Base-by-base conservation (phyloP, 2,888 invertebrate species). In the Hipparchia semele region DNA sequence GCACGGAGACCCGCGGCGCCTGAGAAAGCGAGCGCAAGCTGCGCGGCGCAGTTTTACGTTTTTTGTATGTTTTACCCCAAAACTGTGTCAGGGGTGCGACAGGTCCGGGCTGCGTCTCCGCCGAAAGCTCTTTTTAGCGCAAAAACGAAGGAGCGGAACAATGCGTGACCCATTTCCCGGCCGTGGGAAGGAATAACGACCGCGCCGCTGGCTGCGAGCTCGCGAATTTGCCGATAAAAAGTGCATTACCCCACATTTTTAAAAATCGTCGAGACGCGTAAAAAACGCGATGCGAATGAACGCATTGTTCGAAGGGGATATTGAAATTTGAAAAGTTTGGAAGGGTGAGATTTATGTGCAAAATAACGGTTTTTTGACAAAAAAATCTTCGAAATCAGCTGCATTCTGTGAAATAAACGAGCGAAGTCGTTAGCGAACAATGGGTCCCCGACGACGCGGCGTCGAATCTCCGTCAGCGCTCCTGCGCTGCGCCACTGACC, bases 171-270 rank as follows among this genome's bases (percentile, higher is more conserved):
- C 94, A 93, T 87, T 91, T 93, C 92, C 91, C 91, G 84, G 90
- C 91, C 94, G 94, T 94, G 94, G 94, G 94, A 93, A 93, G 89
- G 90, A 92, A 90, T 94, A 93, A 93, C 94, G 90, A 87, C 85
- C 82, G 86, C 88, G 87, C 89, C 89, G 84, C 87, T 39, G 39
- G 87, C 83, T 81, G 81, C 80, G 83, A 84, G 80, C 83, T 79
- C 80, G 82, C 83, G 79, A 83, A 83, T 89, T 90, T 86, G 86
- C 82, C 83, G 84, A 91, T 92, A 93, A 93, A 93, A 93, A 94
- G 85, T 89, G 91, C 93, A 94, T 94, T 94, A 94, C 94, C 94
- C 93, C 93, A 94, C 86, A 90, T 92, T 93, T 81, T 81, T 81
- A 91, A 91, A 90, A 87, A 84, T 83, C 80, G 80, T 81, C 83